Base-by-base conservation (phyloP, 1,140 invertebrate genomes). In the Yoshiicerus persimilis region DNA sequence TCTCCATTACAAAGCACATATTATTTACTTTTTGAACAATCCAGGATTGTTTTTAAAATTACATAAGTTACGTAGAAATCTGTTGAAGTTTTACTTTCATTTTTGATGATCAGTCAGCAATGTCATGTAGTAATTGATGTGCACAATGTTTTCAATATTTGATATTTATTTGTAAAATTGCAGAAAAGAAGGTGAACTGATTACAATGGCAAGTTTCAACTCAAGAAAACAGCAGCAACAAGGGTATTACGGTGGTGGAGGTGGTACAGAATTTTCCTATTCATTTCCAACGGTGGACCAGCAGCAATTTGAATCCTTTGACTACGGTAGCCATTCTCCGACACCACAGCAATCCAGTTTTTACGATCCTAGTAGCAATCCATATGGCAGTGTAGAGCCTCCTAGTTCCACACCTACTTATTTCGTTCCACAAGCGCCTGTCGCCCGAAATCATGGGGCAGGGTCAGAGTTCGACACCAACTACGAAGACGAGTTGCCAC, bases 401-500 rank as follows among this genome's bases (percentile, higher is more conserved):
- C 20, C 75, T 23, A 32, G 20, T 0, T n/a, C 34, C 5, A 23
- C 75, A 2, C 89, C 87, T 1, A 11, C n/a, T 16, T 90, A 89
- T 62, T 90, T 88, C 86, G 87, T 90, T 4, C 90, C 90, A 25
- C 86, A 89, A 30, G 25, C n/a, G 56, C 64, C 83, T 1, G 13
- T 84, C 13, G 27, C 36, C 23, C n/a, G 84, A 20, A 16, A 34
- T 30, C 27, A 9, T 4, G 70, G 39, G 2, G 88, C 41, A 1
- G 36, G 47, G 6, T 66, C 88, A 32, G 86, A 83, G 34, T 89
- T 89, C 66, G 90, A 90, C 6, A 36, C 38, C 23, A 90, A 89
- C 86, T 91, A 91, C 83, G 92, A 92, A 88, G 96, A 97, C 92
- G 96, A 97, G 92, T 96, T 96, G n/a, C 96, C 96, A 9, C 92